Percentiles rank a stretch among this genome's conserved stretches.
Conservation (phyloP, 2,888 invertebrate species). For the Hydropsyche betteni region DNA sequence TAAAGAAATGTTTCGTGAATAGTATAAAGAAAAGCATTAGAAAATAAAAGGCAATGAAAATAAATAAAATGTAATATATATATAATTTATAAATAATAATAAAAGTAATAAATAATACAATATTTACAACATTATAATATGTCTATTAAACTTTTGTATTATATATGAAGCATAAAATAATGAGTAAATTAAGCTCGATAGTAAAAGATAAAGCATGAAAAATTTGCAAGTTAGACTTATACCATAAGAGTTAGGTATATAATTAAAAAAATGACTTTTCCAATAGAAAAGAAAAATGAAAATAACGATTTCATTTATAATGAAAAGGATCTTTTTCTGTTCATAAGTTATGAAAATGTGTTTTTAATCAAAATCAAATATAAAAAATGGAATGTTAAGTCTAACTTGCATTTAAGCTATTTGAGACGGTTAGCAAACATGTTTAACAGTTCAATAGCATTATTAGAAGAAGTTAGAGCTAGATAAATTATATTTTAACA, state of each 20-base stretch:
- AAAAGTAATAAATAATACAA: constrained; percentile 39
- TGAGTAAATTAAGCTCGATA: constrained; percentile 16
- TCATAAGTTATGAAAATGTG: background rate
- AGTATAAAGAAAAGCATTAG: constrained; percentile 19
- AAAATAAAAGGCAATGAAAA: constrained; percentile 41
- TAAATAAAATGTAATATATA: constrained; percentile 39
- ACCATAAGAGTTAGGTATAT: background rate
- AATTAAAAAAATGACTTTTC: no score
- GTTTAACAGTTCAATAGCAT: constrained; percentile 38
- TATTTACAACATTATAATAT: constrained; percentile 38
- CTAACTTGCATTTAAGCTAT: constrained; percentile 38
- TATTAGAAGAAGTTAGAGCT: constrained; percentile 22
- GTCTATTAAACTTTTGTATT: constrained; percentile 13
- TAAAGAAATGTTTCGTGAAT: no score
- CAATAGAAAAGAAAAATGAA: no score
- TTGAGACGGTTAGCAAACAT: constrained; percentile 46
- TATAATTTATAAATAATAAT: constrained; percentile 43
- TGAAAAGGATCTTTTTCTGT: background rate
- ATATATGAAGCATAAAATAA: constrained; percentile 34
- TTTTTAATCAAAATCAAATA: background rate
- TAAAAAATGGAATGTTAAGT: constrained; percentile 32
- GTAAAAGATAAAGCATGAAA: constrained; percentile 39
- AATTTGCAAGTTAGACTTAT: constrained; percentile 39
- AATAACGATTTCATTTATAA: no score
- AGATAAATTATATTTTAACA: constrained; percentile 42